Evolutionary conservation across 2,113 vertebrate species (phyloP), one percentile per base, ranked within the genome.

Genomic region (Oreocharis arfaki): DNA sequence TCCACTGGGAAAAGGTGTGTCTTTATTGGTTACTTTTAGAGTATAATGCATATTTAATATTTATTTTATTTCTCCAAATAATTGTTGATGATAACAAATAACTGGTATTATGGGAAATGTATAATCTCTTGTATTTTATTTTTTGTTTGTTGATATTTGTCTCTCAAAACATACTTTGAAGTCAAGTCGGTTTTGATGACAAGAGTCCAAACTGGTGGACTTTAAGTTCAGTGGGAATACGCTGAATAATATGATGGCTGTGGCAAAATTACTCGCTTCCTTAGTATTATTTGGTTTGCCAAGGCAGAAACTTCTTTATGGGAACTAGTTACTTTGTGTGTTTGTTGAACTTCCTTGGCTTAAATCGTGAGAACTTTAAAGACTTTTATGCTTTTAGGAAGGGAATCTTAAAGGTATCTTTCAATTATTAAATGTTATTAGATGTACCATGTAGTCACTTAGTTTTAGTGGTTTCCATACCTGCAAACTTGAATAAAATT

Each of bases 1-100:
- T 99, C 93, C 99, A 99, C 97, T 99, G 99, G 99, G 99, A 99
- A 97, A 99, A 99, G 99, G 99, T 99, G 98, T 96, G 79, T 75
- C 89, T 80, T n/a, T 44, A 13, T 11, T 94, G 32, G 41, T 81
- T 61, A 49, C 61, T 71, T 92, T n/a, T 35, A 80, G 11, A 86
- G 64, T 32, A 69, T 93, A 67, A 42, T 60, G 9, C 13, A 20
- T 71, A 37, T 65, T 75, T 80, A 47, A 37, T 84, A 11, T 30
- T 79, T 81, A 37, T 22, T 71, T 92, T 60, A 52, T 77, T 95
- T 90, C 52, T 88, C 19, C 8, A 41, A 57, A 22, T 64, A 74
- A 37, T 74, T 71, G 11, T 56, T 15, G 50, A 15, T 69, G 10
- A 13, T 65, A n/a, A 76, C 30, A 68, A 59, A 42, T 65, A 84